A percentile compares a stretch with the other conserved stretches of the same genome.
Evolutionary conservation across 2,888 invertebrate species (phyloP).

Genomic region (Cataglyphis cursor): DNA sequence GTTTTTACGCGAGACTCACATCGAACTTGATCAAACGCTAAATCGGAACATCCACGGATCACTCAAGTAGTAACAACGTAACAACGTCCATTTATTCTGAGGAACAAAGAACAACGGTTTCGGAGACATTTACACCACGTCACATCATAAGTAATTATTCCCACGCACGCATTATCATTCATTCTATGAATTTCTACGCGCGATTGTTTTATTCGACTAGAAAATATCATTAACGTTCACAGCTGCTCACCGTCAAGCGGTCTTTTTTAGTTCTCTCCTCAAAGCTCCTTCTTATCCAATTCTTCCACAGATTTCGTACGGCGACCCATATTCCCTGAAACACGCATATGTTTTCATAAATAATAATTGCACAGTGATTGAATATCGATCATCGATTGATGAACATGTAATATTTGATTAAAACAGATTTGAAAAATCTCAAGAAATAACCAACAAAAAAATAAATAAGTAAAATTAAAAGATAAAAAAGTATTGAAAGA

Average conservation of each 20-base stretch:
- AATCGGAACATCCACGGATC: constrained; percentile 3
- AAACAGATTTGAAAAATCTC: background rate
- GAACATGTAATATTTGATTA: constrained; percentile 47
- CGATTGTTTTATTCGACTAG: constrained; percentile 78
- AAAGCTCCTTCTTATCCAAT: constrained; percentile 77
- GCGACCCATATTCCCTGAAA: constrained; percentile 78
- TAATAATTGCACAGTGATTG: background rate
- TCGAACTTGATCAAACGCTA: background rate
- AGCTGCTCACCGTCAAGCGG: constrained; percentile 63
- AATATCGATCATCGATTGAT: constrained; percentile 57
- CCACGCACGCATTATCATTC: constrained; percentile 52
- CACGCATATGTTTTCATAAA: constrained; percentile 39
- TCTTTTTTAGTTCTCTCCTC: constrained; percentile 53
- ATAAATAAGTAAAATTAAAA: background rate
- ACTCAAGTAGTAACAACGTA: constrained; percentile 61
- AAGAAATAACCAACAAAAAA: background rate
- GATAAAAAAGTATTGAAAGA: background rate
- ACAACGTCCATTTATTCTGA: constrained; percentile 65
- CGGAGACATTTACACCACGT: constrained; percentile 62
- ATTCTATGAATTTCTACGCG: constrained; percentile 58
- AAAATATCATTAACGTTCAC: constrained; percentile 70
- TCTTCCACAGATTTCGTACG: constrained; percentile 73
- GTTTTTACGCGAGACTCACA: background rate
- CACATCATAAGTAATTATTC: constrained; percentile 52
- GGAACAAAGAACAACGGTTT: constrained; percentile 61